These are phyloP conservation scores for Drosophila setosimentum DNA, from an alignment of 2,888 invertebrate species.

Conservation along the genomic window DNA sequence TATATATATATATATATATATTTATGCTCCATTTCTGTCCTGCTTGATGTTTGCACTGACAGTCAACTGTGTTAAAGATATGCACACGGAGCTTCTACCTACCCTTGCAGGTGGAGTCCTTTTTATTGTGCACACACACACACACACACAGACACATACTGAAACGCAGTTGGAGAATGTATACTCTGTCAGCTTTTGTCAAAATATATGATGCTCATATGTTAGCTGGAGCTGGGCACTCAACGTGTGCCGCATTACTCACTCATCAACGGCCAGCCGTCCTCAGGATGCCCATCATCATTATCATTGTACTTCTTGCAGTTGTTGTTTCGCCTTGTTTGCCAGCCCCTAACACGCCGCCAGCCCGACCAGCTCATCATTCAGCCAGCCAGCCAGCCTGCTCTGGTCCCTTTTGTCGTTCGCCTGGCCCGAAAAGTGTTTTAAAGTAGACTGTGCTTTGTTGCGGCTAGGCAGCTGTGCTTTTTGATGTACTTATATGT, in stretches of 20 bases:
- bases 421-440: conserved; percentile 64
- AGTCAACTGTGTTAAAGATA: conserved; percentile 57
- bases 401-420: conserved; percentile 63
- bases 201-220: conserved; percentile 76
- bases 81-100: conserved; percentile 46
- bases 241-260: conserved; percentile 75
- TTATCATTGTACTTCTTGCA: conserved; percentile 69
- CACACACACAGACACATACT: conserved; percentile 2
- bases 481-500: conserved; percentile 30
- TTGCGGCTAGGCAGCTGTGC: conserved; percentile 56
- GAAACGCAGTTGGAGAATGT: conserved; percentile 15
- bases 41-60: conserved; percentile 55
- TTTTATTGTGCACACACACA: conserved; percentile 33
- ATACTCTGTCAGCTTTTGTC: conserved; percentile 60
- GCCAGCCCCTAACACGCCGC: not conserved
- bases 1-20: conserved; percentile 1
- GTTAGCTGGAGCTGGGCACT: conserved; percentile 67
- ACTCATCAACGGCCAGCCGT: conserved; percentile 66
- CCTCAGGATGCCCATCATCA: conserved; percentile 72
- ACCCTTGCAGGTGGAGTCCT: conserved; percentile 24
- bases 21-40: conserved; percentile 15
- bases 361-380: not conserved
- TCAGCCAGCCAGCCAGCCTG: conserved; percentile 7
- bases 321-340: conserved; percentile 50
- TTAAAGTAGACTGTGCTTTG: conserved; percentile 71